Evolutionary conservation across 2,797 vertebrate species (phyloP), one percentile per base, ranked within the genome.

Genomic region (Peromyscus attwateri): DNA sequence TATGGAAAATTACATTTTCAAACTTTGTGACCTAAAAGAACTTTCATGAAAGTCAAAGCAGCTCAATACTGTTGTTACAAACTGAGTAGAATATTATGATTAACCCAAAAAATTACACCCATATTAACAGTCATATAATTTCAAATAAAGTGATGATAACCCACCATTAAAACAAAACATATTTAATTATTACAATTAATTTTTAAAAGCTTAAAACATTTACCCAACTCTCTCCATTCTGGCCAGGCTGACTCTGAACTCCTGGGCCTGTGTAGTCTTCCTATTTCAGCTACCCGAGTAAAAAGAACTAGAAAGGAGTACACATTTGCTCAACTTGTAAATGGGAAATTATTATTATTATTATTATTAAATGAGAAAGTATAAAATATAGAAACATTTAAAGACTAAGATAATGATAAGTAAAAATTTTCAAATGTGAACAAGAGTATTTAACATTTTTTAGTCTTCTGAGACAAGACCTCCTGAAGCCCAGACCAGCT

Each of bases 321-420:
- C 12, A n/a, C 73, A n/a, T 34, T 9, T 16, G 21, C 14, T 2
- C 6, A 62, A 2, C 6, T 34, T 25, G 31, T 97, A n/a, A 57
- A n/a, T 89, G 73, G 25, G 14, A 40, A 71, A 17, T 27, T 17
- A 46, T 34, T 49, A 14, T 76, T 85, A 49, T 49, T 68, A 43
- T n/a, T n/a, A n/a, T n/a, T n/a, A n/a, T 76, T 77, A 23, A 98
- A 97, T 89, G 93, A 85, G 94, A 97, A 97, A 98, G 98, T 97
- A 97, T 87, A 92, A 81, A 97, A 94, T 96, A 91, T 96, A 13
- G n/a, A 96, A 89, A 57, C 76, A 97, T 96, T 97, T 97, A 97
- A 91, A 97, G 92, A 77, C 81, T 97, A 97, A 27, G 37, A 25
- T 52, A 89, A 75, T 52, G 34, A 17, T 62, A 87, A 34, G 1